Evolutionary conservation across 35 echinoderm and acorn worm genomes (phyloP), one percentile per base, ranked within the genome.

Genomic region (Ophioderma brevispina): DNA sequence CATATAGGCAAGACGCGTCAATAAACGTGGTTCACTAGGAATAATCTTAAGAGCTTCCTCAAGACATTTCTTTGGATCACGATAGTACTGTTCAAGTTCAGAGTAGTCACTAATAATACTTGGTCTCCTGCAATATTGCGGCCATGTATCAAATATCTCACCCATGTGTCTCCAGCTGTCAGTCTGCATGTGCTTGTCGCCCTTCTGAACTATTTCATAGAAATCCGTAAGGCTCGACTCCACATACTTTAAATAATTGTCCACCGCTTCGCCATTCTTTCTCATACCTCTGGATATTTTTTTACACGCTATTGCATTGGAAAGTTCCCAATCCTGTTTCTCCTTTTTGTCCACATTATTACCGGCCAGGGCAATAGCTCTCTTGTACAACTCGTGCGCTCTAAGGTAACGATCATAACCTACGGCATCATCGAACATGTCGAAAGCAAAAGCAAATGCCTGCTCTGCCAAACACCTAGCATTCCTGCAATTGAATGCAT

Each of bases 101-200:
- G 32, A 19, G 33, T 25, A 10, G n/a, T 30, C 33, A 13, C 36
- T 21, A 28, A 39, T 17, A 18, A 17, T 21, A 28, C n/a, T 41
- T 10, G 2, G 0, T 40, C 38, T 81, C 36, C 32, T 81, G n/a
- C 79, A 40, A 40, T 40, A 40, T 81, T 42, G 25, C 32, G 43
- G n/a, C n/a, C n/a, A 37, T 37, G 0, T 19, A 6, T 40, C 43
- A 23, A 81, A 81, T 40, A 81, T 81, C 19, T 42, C 79, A 17
- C 36, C 79, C 36, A 81, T 40, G 36, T 81, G 79, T 17, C 79
- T 36, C 79, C 79, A 81, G 31, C 79, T 81, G 31, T 81, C 79
- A 36, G 36, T 40, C 13, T 81, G 79, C 23, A 81, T 28, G 21
- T 81, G 36, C 25, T 36, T 19, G 37, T 81, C 38, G 1, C 36